These are phyloP conservation scores for Pelmatolapia mariae DNA, from an alignment of 2,113 vertebrate genomes.

Conservation along the genomic window DNA sequence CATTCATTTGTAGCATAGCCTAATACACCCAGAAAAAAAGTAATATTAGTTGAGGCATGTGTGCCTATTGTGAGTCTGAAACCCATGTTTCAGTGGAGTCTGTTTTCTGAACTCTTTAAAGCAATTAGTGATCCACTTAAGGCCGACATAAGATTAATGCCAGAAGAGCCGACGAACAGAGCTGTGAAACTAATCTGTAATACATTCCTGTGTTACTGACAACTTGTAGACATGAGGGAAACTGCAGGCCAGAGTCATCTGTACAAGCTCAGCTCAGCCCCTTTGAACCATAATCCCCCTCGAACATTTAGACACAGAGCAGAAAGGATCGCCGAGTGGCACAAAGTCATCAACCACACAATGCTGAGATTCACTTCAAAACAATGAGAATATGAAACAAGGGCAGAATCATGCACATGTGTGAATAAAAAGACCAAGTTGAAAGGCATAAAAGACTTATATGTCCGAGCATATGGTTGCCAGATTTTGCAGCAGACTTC, in stretches of 20 bases:
- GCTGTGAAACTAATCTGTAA: neutral
- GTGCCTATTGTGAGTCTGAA: neutral
- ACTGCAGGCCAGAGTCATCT: neutral
- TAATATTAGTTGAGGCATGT: neutral
- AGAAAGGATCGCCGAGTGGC: conserved; percentile 7
- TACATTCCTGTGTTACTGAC: neutral
- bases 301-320: neutral
- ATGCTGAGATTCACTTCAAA: conserved; percentile 51
- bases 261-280: neutral
- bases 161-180: neutral
- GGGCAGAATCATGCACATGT: conserved; percentile 25
- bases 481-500: conserved; percentile 52
- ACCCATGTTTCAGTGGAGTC: neutral
- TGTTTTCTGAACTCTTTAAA: neutral
- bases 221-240: neutral
- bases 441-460: conserved; percentile 39
- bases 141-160: neutral
- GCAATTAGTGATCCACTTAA: neutral
- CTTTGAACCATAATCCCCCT: conserved; percentile 12
- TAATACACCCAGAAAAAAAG: neutral
- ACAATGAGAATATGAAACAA: conserved; percentile 19
- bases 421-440: conserved; percentile 1
- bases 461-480: conserved; percentile 45
- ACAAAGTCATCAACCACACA: conserved; percentile 38
- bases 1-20: neutral